Evolutionary conservation across 30 jellyfish, hydroid and myxozoan species (phyloP).

Genomic region (Morbakka virulenta): DNA sequence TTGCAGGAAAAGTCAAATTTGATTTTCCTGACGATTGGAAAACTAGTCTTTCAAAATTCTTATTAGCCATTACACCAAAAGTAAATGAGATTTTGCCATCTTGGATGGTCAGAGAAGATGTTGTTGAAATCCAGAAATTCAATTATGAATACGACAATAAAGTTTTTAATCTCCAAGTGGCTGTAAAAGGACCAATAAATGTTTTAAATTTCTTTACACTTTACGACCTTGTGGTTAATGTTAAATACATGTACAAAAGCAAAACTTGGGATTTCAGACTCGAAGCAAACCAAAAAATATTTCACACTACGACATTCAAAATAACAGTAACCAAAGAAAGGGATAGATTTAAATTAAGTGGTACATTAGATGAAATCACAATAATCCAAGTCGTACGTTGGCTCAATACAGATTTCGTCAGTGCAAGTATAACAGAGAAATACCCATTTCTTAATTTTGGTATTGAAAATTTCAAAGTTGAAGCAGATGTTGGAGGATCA

Average conservation of each 20-base stretch:
- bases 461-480: conserved; percentile 57
- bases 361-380: conserved; percentile 31
- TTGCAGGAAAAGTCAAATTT: conserved; percentile 33
- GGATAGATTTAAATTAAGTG: conserved; percentile 37
- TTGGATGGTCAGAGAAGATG: conserved; percentile 50
- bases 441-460: conserved; percentile 57
- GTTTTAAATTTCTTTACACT: conserved; percentile 40
- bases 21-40: conserved; percentile 64
- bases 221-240: conserved; percentile 34
- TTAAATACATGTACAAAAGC: conserved; percentile 40
- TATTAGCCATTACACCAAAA: conserved; percentile 65
- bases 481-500: conserved; percentile 52
- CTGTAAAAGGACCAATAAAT: conserved; percentile 34
- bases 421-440: conserved; percentile 46
- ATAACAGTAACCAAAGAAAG: conserved; percentile 45
- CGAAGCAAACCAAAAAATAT: conserved; percentile 35
- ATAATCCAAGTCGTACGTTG: conserved; percentile 47
- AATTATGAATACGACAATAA: conserved; percentile 48
- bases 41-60: conserved; percentile 44
- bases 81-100: conserved; percentile 47
- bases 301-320: conserved; percentile 2
- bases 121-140: conserved; percentile 37
- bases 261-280: conserved; percentile 54
- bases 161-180: conserved; percentile 41
- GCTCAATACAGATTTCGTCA: conserved; percentile 27